These are phyloP conservation scores for Gorsachius goisagi DNA, from an alignment of 2,113 vertebrate genomes.

Conservation along the genomic window DNA sequence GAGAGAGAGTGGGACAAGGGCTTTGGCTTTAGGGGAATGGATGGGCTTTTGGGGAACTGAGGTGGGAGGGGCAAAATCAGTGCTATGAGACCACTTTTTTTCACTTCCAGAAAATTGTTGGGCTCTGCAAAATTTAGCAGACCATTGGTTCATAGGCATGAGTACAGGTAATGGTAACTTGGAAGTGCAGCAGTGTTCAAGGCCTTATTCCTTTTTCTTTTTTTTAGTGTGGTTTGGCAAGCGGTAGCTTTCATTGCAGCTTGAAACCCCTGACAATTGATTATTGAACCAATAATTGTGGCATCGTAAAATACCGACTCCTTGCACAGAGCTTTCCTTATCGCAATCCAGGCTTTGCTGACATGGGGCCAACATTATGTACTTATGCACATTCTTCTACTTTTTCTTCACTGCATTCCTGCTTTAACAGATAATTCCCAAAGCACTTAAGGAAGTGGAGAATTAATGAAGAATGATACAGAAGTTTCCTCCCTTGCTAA, in stretches of 20 bases:
- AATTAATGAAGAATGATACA: conserved; percentile 4
- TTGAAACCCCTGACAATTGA: background rate
- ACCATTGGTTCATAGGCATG: background rate
- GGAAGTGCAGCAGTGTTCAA: background rate
- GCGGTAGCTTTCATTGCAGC: background rate
- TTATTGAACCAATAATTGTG: conserved; percentile 5
- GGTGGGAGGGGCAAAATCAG: background rate
- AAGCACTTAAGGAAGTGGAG: background rate
- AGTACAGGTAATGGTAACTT: background rate
- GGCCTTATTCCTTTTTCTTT: background rate
- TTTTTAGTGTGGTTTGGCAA: background rate
- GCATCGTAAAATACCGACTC: background rate
- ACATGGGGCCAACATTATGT: background rate
- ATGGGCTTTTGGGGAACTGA: background rate
- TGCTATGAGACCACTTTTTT: background rate
- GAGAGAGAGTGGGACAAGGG: background rate
- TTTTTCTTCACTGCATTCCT: conserved; percentile 8
- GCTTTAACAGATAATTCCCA: conserved; percentile 7
- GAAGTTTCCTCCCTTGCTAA: background rate
- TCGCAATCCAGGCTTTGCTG: background rate
- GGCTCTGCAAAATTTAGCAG: background rate
- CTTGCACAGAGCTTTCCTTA: background rate
- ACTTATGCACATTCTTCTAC: background rate
- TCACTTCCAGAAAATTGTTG: background rate
- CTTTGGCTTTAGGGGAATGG: background rate